Evolutionary conservation across 1,140 invertebrate genomes (phyloP), one percentile per base, ranked within the genome.

Genomic region (Stenopsyche tienmushanensis): DNA sequence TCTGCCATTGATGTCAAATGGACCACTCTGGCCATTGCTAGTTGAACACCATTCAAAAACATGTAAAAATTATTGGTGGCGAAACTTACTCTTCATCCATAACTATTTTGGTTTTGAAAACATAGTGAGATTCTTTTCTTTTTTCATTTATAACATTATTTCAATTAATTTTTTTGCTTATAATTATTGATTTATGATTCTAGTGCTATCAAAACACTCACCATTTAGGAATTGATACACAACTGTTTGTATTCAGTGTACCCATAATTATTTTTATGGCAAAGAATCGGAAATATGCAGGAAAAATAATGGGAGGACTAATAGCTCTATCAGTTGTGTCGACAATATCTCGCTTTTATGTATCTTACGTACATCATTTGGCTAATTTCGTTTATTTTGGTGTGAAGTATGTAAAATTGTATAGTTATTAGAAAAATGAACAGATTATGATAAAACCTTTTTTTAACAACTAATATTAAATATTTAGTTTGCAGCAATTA

Each of bases 141-240:
- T n/a, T 39, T 39, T 39, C 34, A 39, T 13, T 8, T 13, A 39
- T 45, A 15, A n/a, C 44, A 45, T n/a, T 8, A 45, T 45, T 18
- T 8, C 17, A 8, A n/a, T 45, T 45, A 45, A 8, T 45, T 45
- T 45, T 5, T n/a, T 34, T 21, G 2, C 49, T 50, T 50, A 21
- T 25, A 34, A 49, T 41, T 57, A 64, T 71, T 62, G 26, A 62
- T 49, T 65, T 66, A 62, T 53, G 57, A 29, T 83, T 80, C 23
- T 71, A 86, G 85, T 89, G 88, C 71, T 72, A 89, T 15, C 88
- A 86, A 0, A 87, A 89, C 58, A 89, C 87, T 0, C 87, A 89
- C 73, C 87, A 89, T 65, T 54, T 94, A 59, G 91, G 91, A 8
- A 93, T 93, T 71, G 92, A 95, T 72, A 92, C 90, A 59, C 90